These are phyloP conservation scores for Xestia c-nigrum DNA, from an alignment of 2,888 invertebrate genomes.

Conservation along the genomic window DNA sequence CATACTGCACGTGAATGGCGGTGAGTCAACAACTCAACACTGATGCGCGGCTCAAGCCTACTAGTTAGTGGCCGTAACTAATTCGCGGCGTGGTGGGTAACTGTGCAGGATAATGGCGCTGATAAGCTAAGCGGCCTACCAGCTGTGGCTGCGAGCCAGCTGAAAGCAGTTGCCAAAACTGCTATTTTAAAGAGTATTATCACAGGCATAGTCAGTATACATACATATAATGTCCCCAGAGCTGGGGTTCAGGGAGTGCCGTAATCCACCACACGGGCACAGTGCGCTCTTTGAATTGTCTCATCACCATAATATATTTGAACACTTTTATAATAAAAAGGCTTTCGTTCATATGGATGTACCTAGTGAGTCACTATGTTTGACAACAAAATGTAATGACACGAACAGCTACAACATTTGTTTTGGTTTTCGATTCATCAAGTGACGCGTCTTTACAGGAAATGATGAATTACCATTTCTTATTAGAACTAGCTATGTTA, in stretches of 20 bases:
- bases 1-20: slow-evolving; percentile 19
- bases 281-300: not conserved
- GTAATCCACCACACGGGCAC: not conserved
- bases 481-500: not conserved
- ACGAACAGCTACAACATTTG: slow-evolving; percentile 1
- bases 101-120: not conserved
- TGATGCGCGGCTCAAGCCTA: not conserved
- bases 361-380: slow-evolving; percentile 1
- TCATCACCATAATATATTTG: not conserved
- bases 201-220: not conserved
- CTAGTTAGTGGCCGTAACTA: not conserved
- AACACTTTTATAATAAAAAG: not conserved
- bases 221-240: no score
- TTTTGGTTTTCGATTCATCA: slow-evolving; percentile 4
- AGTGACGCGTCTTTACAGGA: not conserved
- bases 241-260: no score
- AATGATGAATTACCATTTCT: not conserved
- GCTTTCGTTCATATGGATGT: not conserved
- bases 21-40: slow-evolving; percentile 38
- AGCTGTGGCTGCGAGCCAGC: not conserved
- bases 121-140: slow-evolving; percentile 4
- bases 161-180: not conserved
- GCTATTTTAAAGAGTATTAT: not conserved
- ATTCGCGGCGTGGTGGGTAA: not conserved
- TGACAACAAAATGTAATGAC: not conserved